Conservation (phyloP, 2,113 vertebrate genomes). For the Bubo blakistoni region DNA sequence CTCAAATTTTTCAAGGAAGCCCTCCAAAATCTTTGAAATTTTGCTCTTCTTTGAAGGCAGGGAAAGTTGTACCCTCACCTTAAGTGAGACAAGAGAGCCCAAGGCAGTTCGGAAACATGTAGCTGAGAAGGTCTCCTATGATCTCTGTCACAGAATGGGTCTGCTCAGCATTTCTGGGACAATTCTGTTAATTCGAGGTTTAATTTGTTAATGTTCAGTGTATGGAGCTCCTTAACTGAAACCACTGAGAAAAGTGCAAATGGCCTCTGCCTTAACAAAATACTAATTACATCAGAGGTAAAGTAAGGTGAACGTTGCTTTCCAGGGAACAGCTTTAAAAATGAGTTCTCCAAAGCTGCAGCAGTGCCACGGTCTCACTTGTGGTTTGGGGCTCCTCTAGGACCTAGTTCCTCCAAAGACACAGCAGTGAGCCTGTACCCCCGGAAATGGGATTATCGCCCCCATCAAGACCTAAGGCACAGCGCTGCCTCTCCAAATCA, state of each 20-base stretch:
- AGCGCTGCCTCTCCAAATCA: not conserved
- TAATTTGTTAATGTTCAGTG: rapidly evolving
- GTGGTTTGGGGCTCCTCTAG: not conserved
- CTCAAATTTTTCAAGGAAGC: not conserved
- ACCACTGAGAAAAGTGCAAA: not conserved
- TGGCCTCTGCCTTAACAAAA: not conserved
- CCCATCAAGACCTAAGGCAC: not conserved
- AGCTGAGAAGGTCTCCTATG: not conserved
- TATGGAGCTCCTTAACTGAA: not conserved
- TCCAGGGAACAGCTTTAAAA: not conserved
- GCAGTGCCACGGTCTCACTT: not conserved
- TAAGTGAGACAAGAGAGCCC: not conserved
- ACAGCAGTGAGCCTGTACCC: not conserved
- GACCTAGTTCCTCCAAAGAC: not conserved
- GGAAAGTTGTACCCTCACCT: not conserved
- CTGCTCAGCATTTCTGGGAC: not conserved
- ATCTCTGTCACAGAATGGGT: not conserved
- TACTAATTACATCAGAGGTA: not conserved
- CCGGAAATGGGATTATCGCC: not conserved
- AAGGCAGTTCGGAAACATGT: not conserved
- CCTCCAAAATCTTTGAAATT: not conserved
- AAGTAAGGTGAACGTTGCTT: not conserved
- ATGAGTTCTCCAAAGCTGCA: not conserved
- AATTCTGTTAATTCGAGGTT: not conserved
- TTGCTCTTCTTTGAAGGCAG: not conserved